These are phyloP conservation scores for Oscheius myriophilus DNA, from an alignment of 2,888 invertebrate genomes.

Conservation along the genomic window DNA sequence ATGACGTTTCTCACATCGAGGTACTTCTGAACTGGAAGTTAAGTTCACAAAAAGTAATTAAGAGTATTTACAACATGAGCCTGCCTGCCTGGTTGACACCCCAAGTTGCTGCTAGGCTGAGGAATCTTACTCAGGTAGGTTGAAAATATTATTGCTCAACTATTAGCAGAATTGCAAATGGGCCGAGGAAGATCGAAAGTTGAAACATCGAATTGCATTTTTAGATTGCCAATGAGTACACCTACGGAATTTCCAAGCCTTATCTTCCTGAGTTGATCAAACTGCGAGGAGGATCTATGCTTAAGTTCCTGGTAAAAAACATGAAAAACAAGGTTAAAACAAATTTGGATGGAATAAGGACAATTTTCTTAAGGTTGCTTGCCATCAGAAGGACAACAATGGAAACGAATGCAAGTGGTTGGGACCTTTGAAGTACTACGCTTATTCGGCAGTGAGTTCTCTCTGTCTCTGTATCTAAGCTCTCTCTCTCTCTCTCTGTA, in stretches of 20 bases:
- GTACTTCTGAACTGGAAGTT: conserved; percentile 28
- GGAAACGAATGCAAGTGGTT: conserved; percentile 56
- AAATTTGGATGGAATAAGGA: too few relatives aligned
- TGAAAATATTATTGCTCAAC: too few relatives aligned
- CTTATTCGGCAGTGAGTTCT: conserved; percentile 64
- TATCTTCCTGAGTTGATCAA: conserved; percentile 57
- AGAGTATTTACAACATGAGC: conserved; percentile 60
- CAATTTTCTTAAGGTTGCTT: conserved; percentile 32
- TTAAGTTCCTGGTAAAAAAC: conserved; percentile 21
- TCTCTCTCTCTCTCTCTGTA: neutral
- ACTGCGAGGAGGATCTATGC: conserved; percentile 44
- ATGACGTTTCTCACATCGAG: conserved; percentile 64
- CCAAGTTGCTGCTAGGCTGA: conserved; percentile 42
- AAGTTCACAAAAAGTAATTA: conserved; percentile 7
- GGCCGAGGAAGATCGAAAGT: too few relatives aligned
- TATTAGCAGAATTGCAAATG: too few relatives aligned
- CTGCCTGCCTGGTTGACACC: conserved; percentile 57
- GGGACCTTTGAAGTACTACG: conserved; percentile 60
- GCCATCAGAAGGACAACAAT: conserved; percentile 33
- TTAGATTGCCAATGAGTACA: conserved; percentile 51
- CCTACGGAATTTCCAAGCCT: conserved; percentile 57
- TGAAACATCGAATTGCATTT: too few relatives aligned
- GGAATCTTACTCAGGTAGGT: conserved; percentile 52
- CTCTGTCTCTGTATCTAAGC: neutral
- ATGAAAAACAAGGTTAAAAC: conserved; percentile 11